Evolutionary conservation across 2,113 vertebrate genomes (phyloP), one percentile per base, ranked within the genome.

Genomic region (Phoxinus phoxinus): DNA sequence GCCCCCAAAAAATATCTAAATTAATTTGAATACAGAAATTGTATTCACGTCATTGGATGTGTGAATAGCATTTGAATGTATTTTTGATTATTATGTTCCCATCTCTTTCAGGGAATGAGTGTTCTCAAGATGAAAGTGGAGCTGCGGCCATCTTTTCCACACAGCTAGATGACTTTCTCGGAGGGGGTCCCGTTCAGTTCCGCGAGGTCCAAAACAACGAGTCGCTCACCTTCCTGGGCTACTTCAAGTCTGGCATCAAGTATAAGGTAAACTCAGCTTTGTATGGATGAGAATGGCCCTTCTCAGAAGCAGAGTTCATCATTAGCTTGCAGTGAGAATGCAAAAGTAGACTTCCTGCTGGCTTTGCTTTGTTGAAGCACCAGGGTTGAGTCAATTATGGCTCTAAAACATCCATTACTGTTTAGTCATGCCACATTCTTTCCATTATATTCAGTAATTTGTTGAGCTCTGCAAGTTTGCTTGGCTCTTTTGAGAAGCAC

Each of bases 161-260:
- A 48, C 98, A 99, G 89, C 92, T 99, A 95, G 98, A 99, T 69
- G 97, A 98, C 89, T 96, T 95, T 75, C 91, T 99, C 86, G 96
- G 96, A 3, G 97, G 97, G 13, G 94, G 94, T 1, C 97, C 98
- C 0, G 96, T 98, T 72, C 98, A 99, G 91, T 95, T 90, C 23
- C 95, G 98, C 90, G 98, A 99, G 93, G 90, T 98, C 87, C 98
- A 99, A 94, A 94, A 94, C 86, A 89, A 91, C 0, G 98, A 99
- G 65, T 98, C 98, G 27, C 94, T 92, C 27, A 94, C 94, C 4
- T 97, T 99, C 81, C 93, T 97, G 89, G 92, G 96, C 23, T 99
- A 98, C 92, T 99, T 99, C 93, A 99, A 96, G 93, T 95, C 95
- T 37, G 97, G 97, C 74, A 92, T 99, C 90, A 98, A 97, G 85